phyloP scores from a whole-genome alignment of 2,113 vertebrate species.

The Lanius collurio region DNA sequence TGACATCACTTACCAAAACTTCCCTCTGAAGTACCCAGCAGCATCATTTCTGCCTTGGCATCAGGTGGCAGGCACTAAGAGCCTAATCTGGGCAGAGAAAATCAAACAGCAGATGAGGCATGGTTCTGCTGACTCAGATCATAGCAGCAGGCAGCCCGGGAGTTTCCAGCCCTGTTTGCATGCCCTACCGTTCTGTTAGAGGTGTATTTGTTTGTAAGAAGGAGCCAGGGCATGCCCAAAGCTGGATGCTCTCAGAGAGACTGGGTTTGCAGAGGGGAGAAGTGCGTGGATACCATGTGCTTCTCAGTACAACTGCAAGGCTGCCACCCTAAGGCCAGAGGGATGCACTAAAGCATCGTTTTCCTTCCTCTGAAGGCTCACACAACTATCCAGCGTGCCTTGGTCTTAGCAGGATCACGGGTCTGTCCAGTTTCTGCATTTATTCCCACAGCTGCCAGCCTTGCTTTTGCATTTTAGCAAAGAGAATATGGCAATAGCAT shows the following conservation, averaged over 20 bases:
- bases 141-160: neutral
- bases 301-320: constrained; percentile 24
- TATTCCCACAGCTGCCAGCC: too few relatives aligned
- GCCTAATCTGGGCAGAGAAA: neutral
- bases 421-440: neutral
- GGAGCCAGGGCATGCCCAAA: neutral
- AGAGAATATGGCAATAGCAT: accelerated
- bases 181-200: neutral
- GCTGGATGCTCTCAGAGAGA: neutral
- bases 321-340: constrained; percentile 63
- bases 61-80: neutral
- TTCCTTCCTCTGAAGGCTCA: neutral
- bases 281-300: neutral
- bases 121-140: neutral
- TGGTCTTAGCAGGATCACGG: neutral
- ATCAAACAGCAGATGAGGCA: neutral
- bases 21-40: neutral
- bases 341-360: neutral
- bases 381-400: neutral
- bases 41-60: neutral
- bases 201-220: neutral
- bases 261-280: neutral
- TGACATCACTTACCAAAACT: neutral
- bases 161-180: neutral
- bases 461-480: neutral